phyloP scores from a whole-genome alignment of 1,140 invertebrate genomes.

The Brachionus calyciflorus region DNA sequence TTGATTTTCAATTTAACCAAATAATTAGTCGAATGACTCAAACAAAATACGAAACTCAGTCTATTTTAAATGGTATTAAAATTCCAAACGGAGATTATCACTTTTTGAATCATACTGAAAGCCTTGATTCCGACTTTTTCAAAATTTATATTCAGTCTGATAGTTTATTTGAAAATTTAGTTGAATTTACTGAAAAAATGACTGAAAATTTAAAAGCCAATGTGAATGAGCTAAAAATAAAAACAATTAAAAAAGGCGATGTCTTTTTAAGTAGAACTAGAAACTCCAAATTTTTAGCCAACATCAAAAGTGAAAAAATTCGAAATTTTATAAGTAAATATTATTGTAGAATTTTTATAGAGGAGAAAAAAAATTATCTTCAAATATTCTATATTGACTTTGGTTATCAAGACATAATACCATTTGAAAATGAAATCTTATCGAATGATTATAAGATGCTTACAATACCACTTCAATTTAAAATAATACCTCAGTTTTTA shows the following conservation, averaged over 20 bases:
- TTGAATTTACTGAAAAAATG: background rate
- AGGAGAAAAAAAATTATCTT: background rate
- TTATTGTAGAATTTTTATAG: background rate
- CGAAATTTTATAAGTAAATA: background rate
- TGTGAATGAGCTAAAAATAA: background rate
- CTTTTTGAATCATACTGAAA: background rate
- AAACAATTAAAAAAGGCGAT: background rate
- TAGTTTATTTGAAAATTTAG: background rate
- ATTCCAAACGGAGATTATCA: background rate
- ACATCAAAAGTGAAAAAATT: background rate
- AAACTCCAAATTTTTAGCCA: background rate
- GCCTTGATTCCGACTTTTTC: background rate
- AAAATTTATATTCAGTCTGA: background rate
- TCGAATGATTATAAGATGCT: background rate
- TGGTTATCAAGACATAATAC: background rate
- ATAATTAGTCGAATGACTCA: slow-evolving; percentile 2
- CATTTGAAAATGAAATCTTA: background rate
- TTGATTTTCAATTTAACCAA: slow-evolving; percentile 43
- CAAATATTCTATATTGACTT: slow-evolving; percentile 3
- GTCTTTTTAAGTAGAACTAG: background rate
- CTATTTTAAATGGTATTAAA: background rate
- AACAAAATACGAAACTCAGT: background rate
- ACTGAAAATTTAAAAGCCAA: background rate
- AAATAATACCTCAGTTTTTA: background rate
- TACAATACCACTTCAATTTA: background rate